These are phyloP conservation scores for Suncus etruscus DNA, from an alignment of 2,113 vertebrate species.

Conservation along the genomic window DNA sequence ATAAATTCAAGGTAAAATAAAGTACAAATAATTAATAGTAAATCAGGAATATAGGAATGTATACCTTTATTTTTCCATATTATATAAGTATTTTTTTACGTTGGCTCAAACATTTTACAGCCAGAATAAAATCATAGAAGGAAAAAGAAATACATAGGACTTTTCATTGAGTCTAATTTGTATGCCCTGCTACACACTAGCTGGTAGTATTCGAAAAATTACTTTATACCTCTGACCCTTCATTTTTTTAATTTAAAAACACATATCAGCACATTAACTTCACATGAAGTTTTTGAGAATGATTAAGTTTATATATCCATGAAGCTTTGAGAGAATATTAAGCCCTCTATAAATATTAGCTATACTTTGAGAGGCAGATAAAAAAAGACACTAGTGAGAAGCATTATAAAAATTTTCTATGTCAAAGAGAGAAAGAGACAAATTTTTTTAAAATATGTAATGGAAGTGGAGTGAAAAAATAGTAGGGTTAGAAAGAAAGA, in stretches of 20 bases:
- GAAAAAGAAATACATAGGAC: background rate
- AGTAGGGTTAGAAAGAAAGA: background rate
- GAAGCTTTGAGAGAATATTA: background rate
- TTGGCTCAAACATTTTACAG: constrained; percentile 36
- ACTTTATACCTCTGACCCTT: background rate
- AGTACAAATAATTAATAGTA: constrained; percentile 35
- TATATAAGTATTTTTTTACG: constrained; percentile 23
- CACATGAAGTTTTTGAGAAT: background rate
- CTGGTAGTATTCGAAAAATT: constrained; percentile 2
- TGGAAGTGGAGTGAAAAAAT: background rate
- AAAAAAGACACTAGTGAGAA: background rate
- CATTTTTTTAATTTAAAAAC: constrained; percentile 20
- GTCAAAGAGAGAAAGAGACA: background rate
- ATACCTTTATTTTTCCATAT: background rate
- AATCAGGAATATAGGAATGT: background rate
- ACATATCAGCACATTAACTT: background rate
- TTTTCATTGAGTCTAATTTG: constrained; percentile 10
- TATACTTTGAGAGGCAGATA: background rate
- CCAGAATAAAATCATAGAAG: background rate
- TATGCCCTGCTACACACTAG: constrained; percentile 7
- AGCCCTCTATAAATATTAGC: background rate
- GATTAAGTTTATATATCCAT: background rate
- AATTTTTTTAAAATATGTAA: background rate
- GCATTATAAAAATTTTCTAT: background rate
- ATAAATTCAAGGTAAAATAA: background rate